These are phyloP conservation scores for Pipistrellus nathusii DNA, from an alignment of 2,797 vertebrate genomes.

Conservation along the genomic window DNA sequence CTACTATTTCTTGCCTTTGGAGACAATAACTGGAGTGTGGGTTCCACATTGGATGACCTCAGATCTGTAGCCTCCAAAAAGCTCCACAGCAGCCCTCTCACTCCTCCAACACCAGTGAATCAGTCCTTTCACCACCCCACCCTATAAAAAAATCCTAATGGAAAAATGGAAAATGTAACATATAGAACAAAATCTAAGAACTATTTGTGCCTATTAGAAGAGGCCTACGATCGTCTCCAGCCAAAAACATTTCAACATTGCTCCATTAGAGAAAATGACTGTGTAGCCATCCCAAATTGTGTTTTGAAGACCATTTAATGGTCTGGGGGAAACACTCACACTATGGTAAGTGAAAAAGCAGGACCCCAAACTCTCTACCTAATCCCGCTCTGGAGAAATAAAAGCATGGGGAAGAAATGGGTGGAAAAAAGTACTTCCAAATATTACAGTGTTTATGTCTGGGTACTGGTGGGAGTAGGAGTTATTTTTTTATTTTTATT, in stretches of 20 bases:
- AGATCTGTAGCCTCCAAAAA: neutral
- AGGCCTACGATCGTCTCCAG: neutral
- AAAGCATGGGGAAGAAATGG: neutral
- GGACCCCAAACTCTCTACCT: neutral
- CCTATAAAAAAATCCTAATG: neutral
- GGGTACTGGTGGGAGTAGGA: neutral
- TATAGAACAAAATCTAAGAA: conserved; percentile 54
- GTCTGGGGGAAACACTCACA: neutral
- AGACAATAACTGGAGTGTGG: neutral
- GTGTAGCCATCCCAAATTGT: neutral
- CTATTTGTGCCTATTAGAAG: conserved; percentile 28
- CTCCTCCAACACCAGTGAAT: neutral
- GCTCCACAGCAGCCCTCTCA: neutral
- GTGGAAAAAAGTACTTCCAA: neutral
- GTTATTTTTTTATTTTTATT: conserved; percentile 51
- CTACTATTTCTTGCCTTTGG: neutral
- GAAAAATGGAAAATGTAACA: conserved; percentile 3
- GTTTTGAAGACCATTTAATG: conserved; percentile 28
- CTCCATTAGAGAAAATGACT: conserved; percentile 32
- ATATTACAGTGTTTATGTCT: neutral
- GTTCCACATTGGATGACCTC: neutral
- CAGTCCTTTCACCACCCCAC: neutral
- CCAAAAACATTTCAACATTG: conserved; percentile 4
- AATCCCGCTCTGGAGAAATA: neutral
- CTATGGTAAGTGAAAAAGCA: neutral